Evolutionary conservation across 2,113 vertebrate genomes (phyloP).

Genomic region (Addax nasomaculatus): DNA sequence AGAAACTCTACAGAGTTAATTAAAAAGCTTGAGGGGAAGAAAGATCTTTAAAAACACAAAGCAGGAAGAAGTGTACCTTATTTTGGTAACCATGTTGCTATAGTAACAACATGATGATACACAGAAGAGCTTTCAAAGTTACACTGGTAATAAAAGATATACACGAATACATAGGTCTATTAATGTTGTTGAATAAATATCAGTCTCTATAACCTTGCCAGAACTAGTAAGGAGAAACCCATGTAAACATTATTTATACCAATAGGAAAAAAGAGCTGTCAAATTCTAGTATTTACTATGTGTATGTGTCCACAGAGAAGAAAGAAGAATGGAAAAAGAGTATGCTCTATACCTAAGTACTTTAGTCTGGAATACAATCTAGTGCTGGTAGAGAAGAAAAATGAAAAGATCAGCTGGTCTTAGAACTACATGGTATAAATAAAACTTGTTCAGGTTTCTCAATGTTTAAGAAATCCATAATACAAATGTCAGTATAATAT

Average conservation of each 20-base stretch:
- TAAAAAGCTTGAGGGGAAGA: neutral
- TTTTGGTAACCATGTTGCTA: conserved; percentile 51
- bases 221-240: conserved; percentile 7
- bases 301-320: neutral
- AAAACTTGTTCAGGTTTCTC: conserved; percentile 22
- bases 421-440: neutral
- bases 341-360: neutral
- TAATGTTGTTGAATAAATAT: conserved; percentile 42
- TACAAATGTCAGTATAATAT: neutral
- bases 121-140: conserved; percentile 35
- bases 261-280: conserved; percentile 23
- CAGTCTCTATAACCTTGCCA: conserved; percentile 10
- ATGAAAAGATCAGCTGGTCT: neutral
- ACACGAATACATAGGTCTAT: neutral
- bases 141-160: conserved; percentile 45
- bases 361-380: neutral
- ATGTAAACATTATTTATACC: conserved; percentile 42
- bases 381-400: neutral
- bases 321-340: neutral
- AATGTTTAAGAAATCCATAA: neutral
- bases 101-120: conserved; percentile 30
- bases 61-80: conserved; percentile 17
- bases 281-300: conserved; percentile 20
- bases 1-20: neutral
- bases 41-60: conserved; percentile 45